These are phyloP conservation scores for Anoura caudifer DNA, from an alignment of 2,113 vertebrate species.

Conservation along the genomic window DNA sequence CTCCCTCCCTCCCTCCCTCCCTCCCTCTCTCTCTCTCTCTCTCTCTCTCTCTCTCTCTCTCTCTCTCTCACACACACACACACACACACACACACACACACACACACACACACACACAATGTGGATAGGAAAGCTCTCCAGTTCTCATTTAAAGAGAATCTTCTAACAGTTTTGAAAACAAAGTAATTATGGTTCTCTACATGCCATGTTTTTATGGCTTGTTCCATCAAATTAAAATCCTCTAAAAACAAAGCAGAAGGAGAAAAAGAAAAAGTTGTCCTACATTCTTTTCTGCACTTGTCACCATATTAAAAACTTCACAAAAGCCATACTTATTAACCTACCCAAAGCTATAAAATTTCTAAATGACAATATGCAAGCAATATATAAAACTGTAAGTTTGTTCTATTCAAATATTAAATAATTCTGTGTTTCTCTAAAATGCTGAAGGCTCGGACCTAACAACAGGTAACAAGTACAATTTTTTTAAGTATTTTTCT, in stretches of 20 bases:
- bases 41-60: too few species aligned
- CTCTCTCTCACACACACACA: too few species aligned
- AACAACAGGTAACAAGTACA: not conserved
- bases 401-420: not conserved
- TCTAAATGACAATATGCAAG: not conserved
- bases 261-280: not conserved
- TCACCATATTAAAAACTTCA: not conserved
- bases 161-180: slow-evolving; percentile 17
- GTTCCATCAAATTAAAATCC: slow-evolving; percentile 34
- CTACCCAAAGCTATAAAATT: slow-evolving; percentile 8
- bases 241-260: not conserved
- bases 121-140: not conserved
- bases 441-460: not conserved
- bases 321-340: not conserved
- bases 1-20: too few species aligned
- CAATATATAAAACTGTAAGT: not conserved
- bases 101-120: not conserved
- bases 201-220: not conserved
- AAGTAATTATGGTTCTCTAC: not conserved
- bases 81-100: not conserved
- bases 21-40: too few species aligned
- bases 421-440: slow-evolving; percentile 3
- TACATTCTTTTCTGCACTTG: not conserved
- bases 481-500: not conserved
- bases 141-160: slow-evolving; percentile 12